These are phyloP conservation scores for Brachypteracias leptosomus DNA, from an alignment of 2,113 vertebrate species.

Conservation along the genomic window DNA sequence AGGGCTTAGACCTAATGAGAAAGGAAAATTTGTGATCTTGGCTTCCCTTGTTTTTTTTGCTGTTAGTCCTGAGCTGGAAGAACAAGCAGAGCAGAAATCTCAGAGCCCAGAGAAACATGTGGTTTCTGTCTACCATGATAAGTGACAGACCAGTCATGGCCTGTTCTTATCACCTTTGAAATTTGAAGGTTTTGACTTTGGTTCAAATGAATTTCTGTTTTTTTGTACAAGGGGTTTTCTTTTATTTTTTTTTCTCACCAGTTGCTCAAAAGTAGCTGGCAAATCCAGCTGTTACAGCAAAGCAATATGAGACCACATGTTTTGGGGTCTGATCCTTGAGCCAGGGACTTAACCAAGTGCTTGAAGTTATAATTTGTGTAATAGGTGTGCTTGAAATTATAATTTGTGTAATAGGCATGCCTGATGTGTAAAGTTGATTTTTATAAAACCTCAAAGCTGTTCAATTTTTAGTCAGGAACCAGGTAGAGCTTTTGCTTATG, in stretches of 20 bases:
- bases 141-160: slow-evolving; percentile 15
- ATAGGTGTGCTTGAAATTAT: background rate
- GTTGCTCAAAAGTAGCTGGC: slow-evolving; percentile 1
- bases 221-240: background rate
- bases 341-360: background rate
- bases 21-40: background rate
- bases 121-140: slow-evolving; percentile 39
- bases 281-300: background rate
- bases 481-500: background rate
- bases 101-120: slow-evolving; percentile 25
- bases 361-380: background rate
- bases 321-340: background rate
- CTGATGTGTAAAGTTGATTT: background rate
- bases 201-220: background rate
- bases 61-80: background rate
- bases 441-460: background rate
- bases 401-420: background rate
- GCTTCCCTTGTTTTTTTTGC: background rate
- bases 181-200: slow-evolving; percentile 45
- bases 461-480: background rate
- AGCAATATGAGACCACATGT: background rate
- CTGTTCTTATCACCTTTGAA: slow-evolving; percentile 57
- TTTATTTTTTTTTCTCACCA: rapidly evolving
- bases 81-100: background rate
- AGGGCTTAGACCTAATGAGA: background rate